Evolutionary conservation across 2,797 vertebrate genomes (phyloP), one percentile per base, ranked within the genome.

Genomic region (Hypotaenidia philippensis): DNA sequence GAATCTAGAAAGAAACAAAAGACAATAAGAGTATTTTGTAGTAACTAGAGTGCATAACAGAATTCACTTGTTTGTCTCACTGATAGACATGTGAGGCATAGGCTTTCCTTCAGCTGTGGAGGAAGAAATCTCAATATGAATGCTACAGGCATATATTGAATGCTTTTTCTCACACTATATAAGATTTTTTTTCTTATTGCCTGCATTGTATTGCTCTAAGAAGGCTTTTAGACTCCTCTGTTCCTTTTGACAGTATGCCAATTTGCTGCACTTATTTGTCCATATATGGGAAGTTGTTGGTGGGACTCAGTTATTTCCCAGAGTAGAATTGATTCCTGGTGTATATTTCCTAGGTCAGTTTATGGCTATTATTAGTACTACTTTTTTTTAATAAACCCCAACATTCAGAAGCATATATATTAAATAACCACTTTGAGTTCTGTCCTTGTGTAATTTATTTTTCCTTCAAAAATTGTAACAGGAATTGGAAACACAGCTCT

Each of bases 1-100:
- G 63, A 72, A n/a, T 90, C 76, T 29, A 52, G 52, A 87, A 94
- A 75, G 49, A 93, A 93, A 76, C 31, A 82, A 53, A 85, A 74
- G 59, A 32, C 32, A 61, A 7, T 23, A 81, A 91, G 93, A 95
- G 23, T 90, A 78, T 88, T 95, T 97, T 57, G 36, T n/a, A 59
- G 31, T 91, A 63, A 55, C 72, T 83, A 1, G n/a, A 76, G 50
- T 76, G 71, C 44, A n/a, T 93, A 92, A 90, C 32, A 41, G 34
- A 92, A 81, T 82, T 93, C n/a, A 69, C 80, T 93, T 71, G 9
- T 87, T 91, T 44, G 15, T 87, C n/a, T 87, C 38, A 4, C 32
- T 75, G 71, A 57, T 55, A 55, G 41, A n/a, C 22, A 13, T 3
- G 4, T 56, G 59, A 75, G 38, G 45, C 6, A 1, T 40, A 44